Evolutionary conservation across 2,888 invertebrate species (phyloP), one percentile per base, ranked within the genome.

Genomic region (Hypomecis atomaria): DNA sequence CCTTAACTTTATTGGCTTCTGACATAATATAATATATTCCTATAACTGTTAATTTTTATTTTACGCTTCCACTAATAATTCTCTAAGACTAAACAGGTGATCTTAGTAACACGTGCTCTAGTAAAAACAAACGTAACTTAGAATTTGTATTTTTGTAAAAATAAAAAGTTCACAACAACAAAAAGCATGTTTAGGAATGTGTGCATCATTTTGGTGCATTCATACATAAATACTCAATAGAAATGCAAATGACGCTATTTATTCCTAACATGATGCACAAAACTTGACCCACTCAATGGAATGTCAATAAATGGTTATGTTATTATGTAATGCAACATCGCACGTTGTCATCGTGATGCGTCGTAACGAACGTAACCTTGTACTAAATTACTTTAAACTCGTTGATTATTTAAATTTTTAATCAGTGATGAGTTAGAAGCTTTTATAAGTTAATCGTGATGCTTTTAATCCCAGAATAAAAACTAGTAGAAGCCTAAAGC

Each of bases 301-400:
- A 73, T 71, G 67, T 72, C 59, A 52, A 45, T 49, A 71, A 75
- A 69, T 70, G 71, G 74, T 62, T 52, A 65, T 72, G 67, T 65
- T 66, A 71, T 78, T 81, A 80, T 69, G 69, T 81, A 78, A 77
- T 74, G 71, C 70, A 75, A 73, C 73, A 69, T 73, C 71, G 67
- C 56, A 54, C 56, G 59, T 62, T 62, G 77, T 80, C 78, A 77
- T 76, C 73, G 72, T 63, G 67, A 70, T 75, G 70, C 71, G 71
- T 72, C 71, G 67, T 82, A 79, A 80, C 71, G 70, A 72, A 69
- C 59, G 13, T 77, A 80, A 83, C 85, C 85, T 84, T 85, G 85
- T 80, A 77, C 77, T 69, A 76, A 71, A 81, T 78, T 72, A 60
- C 63, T 71, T 72, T 68, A 62, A 66, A 71, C 56, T 71, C 49